Percentiles rank a stretch among this genome's conserved stretches.
These are phyloP conservation scores for Atherinosoma microstoma DNA, from an alignment of 2,797 vertebrate species.

Conservation along the genomic window DNA sequence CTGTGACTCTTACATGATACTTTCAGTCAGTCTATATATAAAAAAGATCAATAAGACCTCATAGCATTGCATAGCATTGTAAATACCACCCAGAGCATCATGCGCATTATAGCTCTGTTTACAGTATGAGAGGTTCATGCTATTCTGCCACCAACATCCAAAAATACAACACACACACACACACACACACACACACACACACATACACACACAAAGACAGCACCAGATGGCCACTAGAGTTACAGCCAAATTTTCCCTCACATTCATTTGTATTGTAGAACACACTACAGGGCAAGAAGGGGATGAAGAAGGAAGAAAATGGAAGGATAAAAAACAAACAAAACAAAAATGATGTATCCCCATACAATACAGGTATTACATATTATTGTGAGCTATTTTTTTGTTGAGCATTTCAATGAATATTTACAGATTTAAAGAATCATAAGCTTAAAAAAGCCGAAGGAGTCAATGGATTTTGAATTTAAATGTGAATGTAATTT, in stretches of 20 bases:
- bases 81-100: conserved; percentile 33
- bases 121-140: conserved; percentile 31
- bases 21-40: conserved; percentile 13
- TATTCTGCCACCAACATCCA: conserved; percentile 58
- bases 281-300: conserved; percentile 27
- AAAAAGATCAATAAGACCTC: conserved; percentile 27
- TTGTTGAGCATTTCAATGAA: too few species aligned
- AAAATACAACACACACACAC: conserved; percentile 50
- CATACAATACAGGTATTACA: neutral
- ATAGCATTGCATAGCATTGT: neutral
- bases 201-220: conserved; percentile 42
- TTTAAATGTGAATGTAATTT: too few species aligned
- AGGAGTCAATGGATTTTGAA: too few species aligned
- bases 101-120: conserved; percentile 37
- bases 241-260: conserved; percentile 64
- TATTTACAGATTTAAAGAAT: too few species aligned
- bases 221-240: conserved; percentile 72
- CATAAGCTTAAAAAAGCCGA: too few species aligned
- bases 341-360: neutral
- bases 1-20: neutral
- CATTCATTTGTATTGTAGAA: conserved; percentile 55
- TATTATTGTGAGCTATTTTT: too few species aligned
- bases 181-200: conserved; percentile 37
- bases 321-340: neutral
- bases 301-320: conserved; percentile 3